Percentiles rank a stretch among this genome's conserved stretches.
Evolutionary conservation across 1,140 invertebrate genomes (phyloP).

Genomic region (Ptiloglossa arizonensis): DNA sequence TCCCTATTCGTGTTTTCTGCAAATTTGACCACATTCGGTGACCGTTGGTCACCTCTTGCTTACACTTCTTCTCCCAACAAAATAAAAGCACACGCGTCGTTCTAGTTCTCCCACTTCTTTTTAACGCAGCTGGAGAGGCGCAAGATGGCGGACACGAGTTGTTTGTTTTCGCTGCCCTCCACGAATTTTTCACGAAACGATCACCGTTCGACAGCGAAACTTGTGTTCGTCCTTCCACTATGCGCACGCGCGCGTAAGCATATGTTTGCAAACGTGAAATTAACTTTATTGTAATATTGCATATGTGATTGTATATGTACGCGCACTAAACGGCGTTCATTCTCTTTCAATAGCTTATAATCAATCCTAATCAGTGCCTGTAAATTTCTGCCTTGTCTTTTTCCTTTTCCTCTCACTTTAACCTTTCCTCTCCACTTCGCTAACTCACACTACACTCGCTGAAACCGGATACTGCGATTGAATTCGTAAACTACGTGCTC

Average conservation of each 20-base stretch:
- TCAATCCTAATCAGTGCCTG: background rate
- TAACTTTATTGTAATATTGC: slow-evolving; percentile 27
- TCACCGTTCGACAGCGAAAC: slow-evolving; percentile 19
- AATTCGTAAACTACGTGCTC: slow-evolving; percentile 27
- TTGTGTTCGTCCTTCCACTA: background rate
- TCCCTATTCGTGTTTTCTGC: slow-evolving; percentile 58
- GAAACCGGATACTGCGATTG: slow-evolving; percentile 37
- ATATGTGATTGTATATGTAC: slow-evolving; percentile 26
- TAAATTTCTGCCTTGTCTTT: background rate
- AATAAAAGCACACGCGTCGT: slow-evolving; percentile 31
- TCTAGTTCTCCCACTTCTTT: slow-evolving; percentile 29
- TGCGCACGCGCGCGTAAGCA: slow-evolving; percentile 37
- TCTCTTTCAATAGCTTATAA: slow-evolving; percentile 8
- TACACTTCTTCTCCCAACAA: slow-evolving; percentile 21
- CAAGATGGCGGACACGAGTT: slow-evolving; percentile 69
- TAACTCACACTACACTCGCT: slow-evolving; percentile 27
- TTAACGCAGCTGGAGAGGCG: slow-evolving; percentile 63
- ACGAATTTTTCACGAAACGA: slow-evolving; percentile 34
- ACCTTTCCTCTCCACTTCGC: background rate
- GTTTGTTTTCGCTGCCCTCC: slow-evolving; percentile 61
- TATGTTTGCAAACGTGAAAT: slow-evolving; percentile 21
- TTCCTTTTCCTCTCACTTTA: slow-evolving; percentile 20
- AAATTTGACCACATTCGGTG: slow-evolving; percentile 74
- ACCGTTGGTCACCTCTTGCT: slow-evolving; percentile 66
- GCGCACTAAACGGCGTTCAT: slow-evolving; percentile 22